phyloP scores from a whole-genome alignment of 2,113 vertebrate species.

The Glaucidium brasilianum region DNA sequence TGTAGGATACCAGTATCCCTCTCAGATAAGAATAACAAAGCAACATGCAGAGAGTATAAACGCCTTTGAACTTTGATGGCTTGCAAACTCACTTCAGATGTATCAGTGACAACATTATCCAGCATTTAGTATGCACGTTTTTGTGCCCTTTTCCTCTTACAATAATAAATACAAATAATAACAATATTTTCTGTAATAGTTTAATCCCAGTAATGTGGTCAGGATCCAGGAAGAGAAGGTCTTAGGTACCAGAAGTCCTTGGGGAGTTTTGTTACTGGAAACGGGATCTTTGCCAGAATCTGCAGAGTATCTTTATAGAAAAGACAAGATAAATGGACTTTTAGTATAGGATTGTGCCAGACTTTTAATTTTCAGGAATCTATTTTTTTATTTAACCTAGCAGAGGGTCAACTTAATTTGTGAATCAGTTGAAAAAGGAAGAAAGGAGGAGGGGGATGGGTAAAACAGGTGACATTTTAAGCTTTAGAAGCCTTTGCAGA shows the following conservation, averaged over 20 bases:
- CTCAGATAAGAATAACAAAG: background rate
- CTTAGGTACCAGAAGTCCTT: constrained; percentile 43
- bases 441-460: background rate
- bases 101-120: background rate
- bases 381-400: constrained; percentile 17
- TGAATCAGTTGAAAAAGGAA: constrained; percentile 57
- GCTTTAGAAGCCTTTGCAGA: constrained; percentile 39
- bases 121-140: background rate
- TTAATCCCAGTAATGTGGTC: constrained; percentile 30
- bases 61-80: background rate
- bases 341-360: constrained; percentile 51
- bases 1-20: background rate
- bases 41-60: background rate
- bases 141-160: background rate
- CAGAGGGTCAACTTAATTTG: constrained; percentile 62
- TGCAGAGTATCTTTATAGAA: constrained; percentile 10
- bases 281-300: constrained; percentile 56
- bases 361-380: constrained; percentile 70
- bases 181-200: background rate
- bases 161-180: constrained; percentile 1
- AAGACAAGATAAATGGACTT: constrained; percentile 70
- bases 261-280: constrained; percentile 49
- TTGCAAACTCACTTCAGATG: background rate
- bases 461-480: constrained; percentile 54
- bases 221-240: constrained; percentile 36